Evolutionary conservation across 1,140 invertebrate species (phyloP).

Genomic region (Monochamus saltuarius): DNA sequence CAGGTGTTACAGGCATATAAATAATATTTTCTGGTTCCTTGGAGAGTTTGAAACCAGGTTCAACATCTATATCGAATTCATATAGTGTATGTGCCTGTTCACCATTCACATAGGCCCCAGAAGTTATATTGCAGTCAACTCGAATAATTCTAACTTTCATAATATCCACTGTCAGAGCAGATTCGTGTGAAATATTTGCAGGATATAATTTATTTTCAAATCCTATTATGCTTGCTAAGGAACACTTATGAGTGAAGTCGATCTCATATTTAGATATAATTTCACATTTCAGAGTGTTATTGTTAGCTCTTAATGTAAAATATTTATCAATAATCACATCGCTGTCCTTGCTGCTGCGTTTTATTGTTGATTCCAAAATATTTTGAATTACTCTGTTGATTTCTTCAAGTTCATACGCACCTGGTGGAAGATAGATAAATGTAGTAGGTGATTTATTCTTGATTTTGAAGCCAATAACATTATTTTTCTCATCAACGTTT

Average conservation of each 20-base stretch:
- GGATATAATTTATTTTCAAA: constrained; percentile 7
- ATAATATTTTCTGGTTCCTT: constrained; percentile 21
- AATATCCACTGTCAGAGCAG: constrained; percentile 11
- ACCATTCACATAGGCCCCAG: constrained; percentile 16
- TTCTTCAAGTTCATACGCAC: constrained; percentile 15
- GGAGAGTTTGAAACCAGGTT: constrained; percentile 14
- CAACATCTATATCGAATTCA: constrained; percentile 17
- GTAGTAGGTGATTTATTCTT: background rate
- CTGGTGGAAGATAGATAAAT: constrained; percentile 2
- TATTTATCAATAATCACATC: background rate
- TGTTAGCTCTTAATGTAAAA: constrained; percentile 17
- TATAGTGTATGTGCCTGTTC: constrained; percentile 14
- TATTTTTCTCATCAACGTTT: too few species aligned
- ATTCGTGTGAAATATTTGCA: constrained; percentile 11
- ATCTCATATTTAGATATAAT: constrained; percentile 15
- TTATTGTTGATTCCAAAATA: too few species aligned
- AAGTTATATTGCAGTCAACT: constrained; percentile 15
- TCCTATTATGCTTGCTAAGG: constrained; percentile 6
- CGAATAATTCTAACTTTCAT: constrained; percentile 21
- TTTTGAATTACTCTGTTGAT: background rate
- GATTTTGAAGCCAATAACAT: background rate
- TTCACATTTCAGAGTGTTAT: constrained; percentile 22
- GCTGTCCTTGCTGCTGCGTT: background rate
- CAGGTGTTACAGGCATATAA: constrained; percentile 15
- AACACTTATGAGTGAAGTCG: constrained; percentile 3